phyloP scores from a whole-genome alignment of 2,888 invertebrate species.

The Limenitis camilla region DNA sequence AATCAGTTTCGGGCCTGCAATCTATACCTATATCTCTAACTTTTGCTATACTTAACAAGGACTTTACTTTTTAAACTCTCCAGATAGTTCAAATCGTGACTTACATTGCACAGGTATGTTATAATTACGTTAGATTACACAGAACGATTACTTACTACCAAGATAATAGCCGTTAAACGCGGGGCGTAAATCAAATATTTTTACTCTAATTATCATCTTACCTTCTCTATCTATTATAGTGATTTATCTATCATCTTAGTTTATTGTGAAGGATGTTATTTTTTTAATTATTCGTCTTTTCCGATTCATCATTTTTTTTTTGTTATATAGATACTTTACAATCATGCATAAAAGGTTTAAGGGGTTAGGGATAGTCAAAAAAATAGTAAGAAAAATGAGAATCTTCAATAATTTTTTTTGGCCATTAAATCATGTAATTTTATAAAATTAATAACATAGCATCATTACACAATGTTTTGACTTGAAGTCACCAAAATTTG shows the following conservation, averaged over 20 bases:
- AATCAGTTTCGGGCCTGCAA: constrained; percentile 56
- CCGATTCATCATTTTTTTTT: no score
- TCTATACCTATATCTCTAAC: constrained; percentile 41
- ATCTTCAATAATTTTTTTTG: no score
- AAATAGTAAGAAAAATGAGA: no score
- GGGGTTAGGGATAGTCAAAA: no score
- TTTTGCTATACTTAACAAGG: constrained; percentile 33
- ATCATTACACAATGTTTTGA: no score
- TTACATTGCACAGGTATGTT: constrained; percentile 59
- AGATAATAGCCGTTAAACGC: constrained; percentile 47
- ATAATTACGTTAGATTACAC: constrained; percentile 68
- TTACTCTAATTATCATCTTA: constrained; percentile 28
- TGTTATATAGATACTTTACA: no score
- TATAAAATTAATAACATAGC: no score
- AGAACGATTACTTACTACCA: constrained; percentile 42
- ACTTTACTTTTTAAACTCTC: constrained; percentile 50
- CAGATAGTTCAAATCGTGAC: constrained; percentile 68
- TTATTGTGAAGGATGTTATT: no score
- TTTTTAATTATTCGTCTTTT: no score
- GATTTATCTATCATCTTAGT: neutral
- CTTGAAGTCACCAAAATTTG: no score
- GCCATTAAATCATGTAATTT: no score
- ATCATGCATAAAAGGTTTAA: no score
- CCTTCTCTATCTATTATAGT: constrained; percentile 6
- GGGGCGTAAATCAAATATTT: constrained; percentile 27